Base-by-base conservation (phyloP, 2,797 vertebrate genomes). In the Limosa lapponica region DNA sequence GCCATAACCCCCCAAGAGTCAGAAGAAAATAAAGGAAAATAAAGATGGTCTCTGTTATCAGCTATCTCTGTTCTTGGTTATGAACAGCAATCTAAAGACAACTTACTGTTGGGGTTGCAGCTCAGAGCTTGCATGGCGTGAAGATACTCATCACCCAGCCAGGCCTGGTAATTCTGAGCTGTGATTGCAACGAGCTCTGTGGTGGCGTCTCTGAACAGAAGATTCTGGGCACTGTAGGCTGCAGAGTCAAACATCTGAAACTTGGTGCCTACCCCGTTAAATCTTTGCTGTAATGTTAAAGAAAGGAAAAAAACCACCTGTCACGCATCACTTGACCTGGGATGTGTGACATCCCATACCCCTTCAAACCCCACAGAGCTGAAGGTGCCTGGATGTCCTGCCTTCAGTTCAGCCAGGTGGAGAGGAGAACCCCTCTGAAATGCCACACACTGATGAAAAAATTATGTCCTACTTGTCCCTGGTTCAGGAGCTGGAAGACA, bases 171-270 rank as follows among this genome's bases (percentile, higher is more conserved):
- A 52, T 98, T 98, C 51, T 99, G 98, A 3, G 91, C 96, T 75
- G 96, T 93, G 2, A 97, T 96, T 87, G 99, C 98, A 44, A 97
- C 82, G 16, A 99, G 98, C 51, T 92, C 93, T 19, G 82, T 93
- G 59, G 99, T 98, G 44, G 91, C 72, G 6, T 99, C 97, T 88
- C 98, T 99, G 97, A 99, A 99, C 49, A 99, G 97, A 62, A 99
- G 94, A 58, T 97, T 98, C 90, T 94, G 97, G 61, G 98, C 97
- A 44, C 96, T 70, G 0, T 98, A 99, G 13, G 14, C 44, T 8
- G 81, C 4, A 0, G 99, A 99, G 24, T 98, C 98, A 97, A 99
- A 99, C 97, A 99, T 98, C 75, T 91, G 72, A 97, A 99, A 99
- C 72, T 72, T 72, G 92, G 97, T 83, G 4, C 48, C 96, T 37